These are phyloP conservation scores for Suncus etruscus DNA, from an alignment of 2,113 vertebrate species.

Conservation along the genomic window DNA sequence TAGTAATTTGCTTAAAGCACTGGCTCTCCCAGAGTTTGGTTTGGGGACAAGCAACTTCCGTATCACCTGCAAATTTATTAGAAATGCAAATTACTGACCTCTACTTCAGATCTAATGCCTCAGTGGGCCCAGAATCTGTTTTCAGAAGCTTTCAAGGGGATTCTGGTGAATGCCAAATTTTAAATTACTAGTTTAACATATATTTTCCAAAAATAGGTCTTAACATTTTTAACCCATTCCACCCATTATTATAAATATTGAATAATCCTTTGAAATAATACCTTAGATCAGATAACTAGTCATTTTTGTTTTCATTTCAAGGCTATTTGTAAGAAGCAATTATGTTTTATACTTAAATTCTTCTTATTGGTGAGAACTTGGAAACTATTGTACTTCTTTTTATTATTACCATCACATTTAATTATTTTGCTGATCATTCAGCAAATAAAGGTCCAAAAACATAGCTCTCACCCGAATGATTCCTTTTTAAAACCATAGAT, in stretches of 20 bases:
- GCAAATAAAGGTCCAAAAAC: not conserved
- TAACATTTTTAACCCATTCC: not conserved
- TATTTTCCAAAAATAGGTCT: slow-evolving; percentile 42
- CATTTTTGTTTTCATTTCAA: not conserved
- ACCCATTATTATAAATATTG: not conserved
- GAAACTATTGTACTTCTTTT: slow-evolving; percentile 10
- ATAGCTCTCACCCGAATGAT: not conserved
- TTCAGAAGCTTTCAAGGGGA: not conserved
- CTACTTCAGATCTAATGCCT: not conserved
- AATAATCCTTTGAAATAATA: slow-evolving; percentile 46
- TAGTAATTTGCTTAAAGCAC: slow-evolving; percentile 9
- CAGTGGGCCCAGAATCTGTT: not conserved
- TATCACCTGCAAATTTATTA: slow-evolving; percentile 15
- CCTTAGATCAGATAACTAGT: slow-evolving; percentile 25
- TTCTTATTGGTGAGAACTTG: slow-evolving; percentile 13
- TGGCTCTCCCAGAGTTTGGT: slow-evolving; percentile 32
- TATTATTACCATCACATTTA: slow-evolving; percentile 47
- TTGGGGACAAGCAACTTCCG: not conserved
- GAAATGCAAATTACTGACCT: slow-evolving; percentile 11
- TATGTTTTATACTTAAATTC: not conserved
- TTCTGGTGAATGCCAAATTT: not conserved
- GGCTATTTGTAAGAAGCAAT: not conserved
- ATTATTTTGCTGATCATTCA: slow-evolving; percentile 46
- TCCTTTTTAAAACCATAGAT: no score
- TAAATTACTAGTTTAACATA: not conserved